Evolutionary conservation across 2,113 vertebrate species (phyloP).

Genomic region (Phoxinus phoxinus): DNA sequence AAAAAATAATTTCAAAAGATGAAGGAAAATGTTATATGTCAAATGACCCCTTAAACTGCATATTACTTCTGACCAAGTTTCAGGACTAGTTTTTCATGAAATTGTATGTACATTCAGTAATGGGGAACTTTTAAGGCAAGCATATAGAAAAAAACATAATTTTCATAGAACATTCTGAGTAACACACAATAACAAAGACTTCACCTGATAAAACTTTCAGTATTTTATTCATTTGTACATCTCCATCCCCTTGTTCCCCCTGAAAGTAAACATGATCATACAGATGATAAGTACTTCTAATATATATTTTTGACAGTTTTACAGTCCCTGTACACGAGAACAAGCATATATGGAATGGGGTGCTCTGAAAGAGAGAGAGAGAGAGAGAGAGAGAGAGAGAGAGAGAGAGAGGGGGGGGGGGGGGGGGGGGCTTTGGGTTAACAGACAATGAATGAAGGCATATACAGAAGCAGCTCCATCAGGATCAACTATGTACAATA

Average conservation of each 20-base stretch:
- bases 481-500: slow-evolving; percentile 97
- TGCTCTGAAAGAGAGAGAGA: slow-evolving; percentile 55
- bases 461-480: slow-evolving; percentile 94
- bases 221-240: slow-evolving; percentile 93
- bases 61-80: too few relatives aligned
- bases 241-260: slow-evolving; percentile 72
- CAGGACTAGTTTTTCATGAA: too few relatives aligned
- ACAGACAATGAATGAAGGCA: slow-evolving; percentile 85
- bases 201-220: slow-evolving; percentile 86
- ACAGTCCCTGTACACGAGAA: slow-evolving; percentile 96
- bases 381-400: slow-evolving; percentile 54
- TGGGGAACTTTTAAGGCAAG: not conserved
- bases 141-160: not conserved
- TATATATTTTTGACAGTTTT: slow-evolving; percentile 91
- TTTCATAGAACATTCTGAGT: slow-evolving; percentile 37
- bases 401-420: slow-evolving; percentile 61
- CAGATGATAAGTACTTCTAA: slow-evolving; percentile 87
- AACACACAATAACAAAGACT: slow-evolving; percentile 70
- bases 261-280: slow-evolving; percentile 93
- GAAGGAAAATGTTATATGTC: too few relatives aligned
- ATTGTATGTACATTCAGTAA: too few relatives aligned
- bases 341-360: slow-evolving; percentile 84
- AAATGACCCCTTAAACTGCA: too few relatives aligned
- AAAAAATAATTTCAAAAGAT: not conserved
- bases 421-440: slow-evolving; percentile 49